Evolutionary conservation across 2,113 vertebrate species (phyloP).

Genomic region (Atrichornis clamosus): DNA sequence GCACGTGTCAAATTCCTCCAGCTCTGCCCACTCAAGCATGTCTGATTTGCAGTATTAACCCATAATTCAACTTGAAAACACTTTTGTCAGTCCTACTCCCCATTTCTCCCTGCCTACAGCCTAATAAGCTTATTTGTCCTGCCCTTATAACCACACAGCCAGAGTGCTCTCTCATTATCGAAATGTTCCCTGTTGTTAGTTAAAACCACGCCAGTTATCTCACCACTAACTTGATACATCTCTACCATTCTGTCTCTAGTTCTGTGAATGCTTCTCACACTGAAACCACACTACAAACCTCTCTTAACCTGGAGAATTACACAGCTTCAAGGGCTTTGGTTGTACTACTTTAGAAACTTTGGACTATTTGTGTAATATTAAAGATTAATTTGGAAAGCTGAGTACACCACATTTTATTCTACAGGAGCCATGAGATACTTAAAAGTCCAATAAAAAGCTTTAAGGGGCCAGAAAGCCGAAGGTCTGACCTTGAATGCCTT

Average conservation of each 20-base stretch:
- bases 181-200: background rate
- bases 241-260: background rate
- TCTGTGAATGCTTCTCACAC: background rate
- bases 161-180: background rate
- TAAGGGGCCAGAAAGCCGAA: background rate
- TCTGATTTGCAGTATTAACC: constrained; percentile 52
- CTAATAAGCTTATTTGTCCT: background rate
- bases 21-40: constrained; percentile 39
- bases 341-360: background rate
- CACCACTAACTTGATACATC: background rate
- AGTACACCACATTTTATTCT: background rate
- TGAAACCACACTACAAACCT: background rate
- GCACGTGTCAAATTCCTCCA: constrained; percentile 41
- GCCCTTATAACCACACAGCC: background rate
- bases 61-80: background rate
- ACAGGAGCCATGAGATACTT: background rate
- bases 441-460: background rate
- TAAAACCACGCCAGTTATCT: background rate
- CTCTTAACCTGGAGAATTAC: background rate
- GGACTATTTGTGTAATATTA: background rate
- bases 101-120: background rate
- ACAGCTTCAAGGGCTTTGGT: background rate
- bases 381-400: background rate
- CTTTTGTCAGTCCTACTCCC: background rate
- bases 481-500: background rate